Evolutionary conservation across 1,140 invertebrate genomes (phyloP).

Genomic region (Drosophila yakuba): DNA sequence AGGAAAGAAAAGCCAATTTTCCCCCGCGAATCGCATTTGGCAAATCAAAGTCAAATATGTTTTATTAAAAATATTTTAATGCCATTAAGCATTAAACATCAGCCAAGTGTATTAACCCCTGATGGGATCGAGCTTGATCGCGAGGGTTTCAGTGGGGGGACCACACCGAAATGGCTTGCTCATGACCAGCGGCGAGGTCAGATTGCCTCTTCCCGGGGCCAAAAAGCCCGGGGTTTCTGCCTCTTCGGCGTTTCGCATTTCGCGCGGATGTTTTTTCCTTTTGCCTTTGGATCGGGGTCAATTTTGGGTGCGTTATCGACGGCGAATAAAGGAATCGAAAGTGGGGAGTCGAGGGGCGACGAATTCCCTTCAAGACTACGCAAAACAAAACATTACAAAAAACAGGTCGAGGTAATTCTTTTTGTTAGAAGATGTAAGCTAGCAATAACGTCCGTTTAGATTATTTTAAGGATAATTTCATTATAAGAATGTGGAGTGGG

Average conservation of each 20-base stretch:
- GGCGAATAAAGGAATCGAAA: slow-evolving; percentile 18
- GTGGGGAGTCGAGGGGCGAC: background rate
- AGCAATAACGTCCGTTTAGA: too few relatives aligned
- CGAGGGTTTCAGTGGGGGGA: slow-evolving; percentile 15
- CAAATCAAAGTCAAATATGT: slow-evolving; percentile 74
- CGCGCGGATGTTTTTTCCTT: slow-evolving; percentile 38
- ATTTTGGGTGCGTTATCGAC: slow-evolving; percentile 67
- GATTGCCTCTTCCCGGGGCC: slow-evolving; percentile 36
- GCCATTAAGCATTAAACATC: slow-evolving; percentile 80
- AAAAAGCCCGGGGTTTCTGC: slow-evolving; percentile 25
- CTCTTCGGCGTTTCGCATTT: slow-evolving; percentile 67
- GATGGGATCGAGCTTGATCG: slow-evolving; percentile 26
- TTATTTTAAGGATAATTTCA: too few relatives aligned
- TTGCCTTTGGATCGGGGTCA: slow-evolving; percentile 58
- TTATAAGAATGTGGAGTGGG: too few relatives aligned
- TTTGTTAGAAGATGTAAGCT: too few relatives aligned
- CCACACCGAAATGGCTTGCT: slow-evolving; percentile 55
- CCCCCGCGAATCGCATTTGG: slow-evolving; percentile 27
- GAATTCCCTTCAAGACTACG: slow-evolving; percentile 1
- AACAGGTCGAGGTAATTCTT: too few relatives aligned
- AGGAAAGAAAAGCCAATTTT: slow-evolving; percentile 40
- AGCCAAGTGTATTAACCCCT: slow-evolving; percentile 75
- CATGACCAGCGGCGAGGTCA: slow-evolving; percentile 67
- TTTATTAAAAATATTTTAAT: slow-evolving; percentile 82
- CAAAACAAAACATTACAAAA: background rate